Base-by-base conservation (phyloP, 1,140 invertebrate genomes). In the Kradibia gibbosae region DNA sequence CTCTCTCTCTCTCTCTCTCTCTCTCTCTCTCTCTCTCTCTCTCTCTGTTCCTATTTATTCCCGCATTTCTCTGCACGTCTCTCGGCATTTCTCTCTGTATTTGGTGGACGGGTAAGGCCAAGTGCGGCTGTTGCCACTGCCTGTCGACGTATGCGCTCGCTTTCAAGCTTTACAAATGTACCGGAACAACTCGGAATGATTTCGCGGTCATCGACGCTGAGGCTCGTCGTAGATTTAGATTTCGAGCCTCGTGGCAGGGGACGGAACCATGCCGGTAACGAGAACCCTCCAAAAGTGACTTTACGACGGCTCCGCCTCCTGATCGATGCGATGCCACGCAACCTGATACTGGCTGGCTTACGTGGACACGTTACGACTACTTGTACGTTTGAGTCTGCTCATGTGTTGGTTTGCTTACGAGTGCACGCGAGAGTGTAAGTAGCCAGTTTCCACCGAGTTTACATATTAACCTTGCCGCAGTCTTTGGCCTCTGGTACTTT, bases 1-100 rank as follows among this genome's bases (percentile, higher is more conserved):
- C 81, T 39, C 11, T n/a, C 83, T 82, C 75, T 85, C 82, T 79
- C 74, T 50, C 80, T 53, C 55, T 13, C 55, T 28, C 55, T 28
- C 55, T 1, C 13, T 28, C 55, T 57, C 55, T 25, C 7, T 25
- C 7, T 5, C 25, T 28, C 2, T 53, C 15, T 53, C 2, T 28
- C 55, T 57, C 3, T 57, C 55, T 57, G 0, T 67, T 74, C 67
- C 15, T 3, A 17, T 53, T 53, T 53, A 3, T 17, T 11, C 50
- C 15, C 15, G 50, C 50, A 20, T 5, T 17, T 28, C 42, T 78
- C 80, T 34, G 22, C 10, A 84, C n/a, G n/a, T 82, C 75, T 85
- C 82, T 81, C 72, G 53, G 80, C 31, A 8, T 60, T 15, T 60
- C 53, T 15, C 25, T 28, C 15, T 60, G 0, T 28, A 83, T 83